Base-by-base conservation (phyloP, 1,140 invertebrate genomes). In the Nasonia giraulti region DNA sequence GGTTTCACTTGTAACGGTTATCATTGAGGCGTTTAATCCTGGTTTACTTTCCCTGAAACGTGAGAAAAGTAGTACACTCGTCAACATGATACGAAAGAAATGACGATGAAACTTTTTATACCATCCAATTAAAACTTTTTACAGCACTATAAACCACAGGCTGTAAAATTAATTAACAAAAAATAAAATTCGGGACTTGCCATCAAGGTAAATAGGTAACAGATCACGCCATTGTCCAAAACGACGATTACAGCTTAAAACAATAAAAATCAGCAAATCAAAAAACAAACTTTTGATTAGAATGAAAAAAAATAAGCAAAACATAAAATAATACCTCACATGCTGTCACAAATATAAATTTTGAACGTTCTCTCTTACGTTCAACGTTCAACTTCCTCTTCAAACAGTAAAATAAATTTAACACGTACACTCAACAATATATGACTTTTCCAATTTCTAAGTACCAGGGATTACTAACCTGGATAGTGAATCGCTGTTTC, bases 11-110 rank as follows among this genome's bases (percentile, higher is more conserved):
- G 40, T 73, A 40, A 37, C 47, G 55, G 14, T 47, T 44, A 78
- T 78, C 37, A 75, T 86, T 20, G 87, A 89, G 11, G 87, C 89
- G 81, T 86, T 86, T 27, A 85, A n/a, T 17, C 81, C 84, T 8
- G 73, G 85, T 68, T 86, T 89, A 66, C 80, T 89, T 40, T 88
- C 84, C 31, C 90, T 91, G 85, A 66, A 88, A 89, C 66, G 87
- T n/a, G 47, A 87, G 44, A 50, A 20, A 50, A 33, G 7, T 6
- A 78, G 55, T 20, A 6, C 55, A 62, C 20, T n/a, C 17, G 55
- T 62, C 17, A n/a, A n/a, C 20, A n/a, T 62, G 6, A n/a, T 62
- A 62, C 4, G 11, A 62, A 20, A 62, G 55, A 62, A n/a, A 62
- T 62, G 55, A 20, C 55, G 17, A n/a, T n/a, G 17, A 62, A n/a